These are phyloP conservation scores for Cephalopholis sonnerati DNA, from an alignment of 2,113 vertebrate species.

Conservation along the genomic window DNA sequence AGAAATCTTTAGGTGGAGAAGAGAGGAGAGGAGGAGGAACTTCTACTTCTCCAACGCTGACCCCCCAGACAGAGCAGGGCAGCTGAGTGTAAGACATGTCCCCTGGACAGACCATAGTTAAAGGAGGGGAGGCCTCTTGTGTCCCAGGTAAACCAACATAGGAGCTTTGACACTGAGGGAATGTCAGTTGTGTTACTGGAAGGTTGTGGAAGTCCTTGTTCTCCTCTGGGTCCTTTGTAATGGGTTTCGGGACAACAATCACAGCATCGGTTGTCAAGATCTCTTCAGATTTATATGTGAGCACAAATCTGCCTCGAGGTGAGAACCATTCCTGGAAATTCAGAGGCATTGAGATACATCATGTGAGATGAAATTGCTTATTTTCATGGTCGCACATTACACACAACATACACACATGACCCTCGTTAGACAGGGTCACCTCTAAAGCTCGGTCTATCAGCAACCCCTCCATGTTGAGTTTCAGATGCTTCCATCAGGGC, in stretches of 20 bases:
- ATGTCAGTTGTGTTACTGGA: neutral
- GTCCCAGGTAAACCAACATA: slow-evolving; percentile 62
- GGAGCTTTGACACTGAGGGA: slow-evolving; percentile 37
- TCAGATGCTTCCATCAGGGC: too few relatives aligned
- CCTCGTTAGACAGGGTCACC: too few relatives aligned
- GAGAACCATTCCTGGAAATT: slow-evolving; percentile 71
- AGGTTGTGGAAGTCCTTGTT: neutral
- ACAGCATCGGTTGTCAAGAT: slow-evolving; percentile 7
- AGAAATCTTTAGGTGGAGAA: neutral
- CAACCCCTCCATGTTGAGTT: too few relatives aligned
- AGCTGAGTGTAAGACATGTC: slow-evolving; percentile 59
- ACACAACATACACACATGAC: neutral
- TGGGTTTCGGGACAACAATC: slow-evolving; percentile 32
- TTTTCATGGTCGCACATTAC: neutral
- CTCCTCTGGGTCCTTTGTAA: slow-evolving; percentile 43
- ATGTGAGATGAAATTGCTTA: neutral
- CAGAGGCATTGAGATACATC: neutral
- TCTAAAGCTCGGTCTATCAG: too few relatives aligned
- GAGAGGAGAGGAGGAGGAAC: neutral
- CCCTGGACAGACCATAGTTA: neutral
- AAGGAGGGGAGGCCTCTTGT: neutral
- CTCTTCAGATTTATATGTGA: slow-evolving; percentile 33
- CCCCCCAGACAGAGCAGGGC: slow-evolving; percentile 25
- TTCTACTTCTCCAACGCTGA: neutral
- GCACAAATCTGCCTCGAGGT: neutral